These are phyloP conservation scores for Vultur gryphus DNA, from an alignment of 2,797 vertebrate genomes.

Conservation along the genomic window DNA sequence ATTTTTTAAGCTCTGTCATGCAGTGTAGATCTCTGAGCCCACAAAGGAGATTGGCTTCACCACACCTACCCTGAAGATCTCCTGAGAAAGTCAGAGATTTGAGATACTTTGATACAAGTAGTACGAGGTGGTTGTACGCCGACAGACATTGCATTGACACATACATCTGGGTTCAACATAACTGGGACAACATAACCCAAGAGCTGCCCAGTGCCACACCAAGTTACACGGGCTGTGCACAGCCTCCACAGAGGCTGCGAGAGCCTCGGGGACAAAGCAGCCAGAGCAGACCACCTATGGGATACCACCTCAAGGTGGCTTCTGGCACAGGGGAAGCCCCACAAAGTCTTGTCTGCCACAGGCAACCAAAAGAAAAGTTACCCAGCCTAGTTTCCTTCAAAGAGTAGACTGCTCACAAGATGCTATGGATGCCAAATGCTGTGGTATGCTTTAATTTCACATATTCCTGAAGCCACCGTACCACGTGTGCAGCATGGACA, in stretches of 20 bases:
- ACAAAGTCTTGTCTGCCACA: too few relatives aligned
- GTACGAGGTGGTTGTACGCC: accelerated
- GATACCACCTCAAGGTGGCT: not conserved
- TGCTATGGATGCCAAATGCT: not conserved
- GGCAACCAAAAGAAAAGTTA: not conserved
- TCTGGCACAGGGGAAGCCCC: not conserved
- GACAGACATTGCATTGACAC: accelerated
- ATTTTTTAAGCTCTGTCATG: accelerated
- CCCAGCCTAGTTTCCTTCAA: not conserved
- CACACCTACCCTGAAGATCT: not conserved
- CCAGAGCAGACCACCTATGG: too few relatives aligned
- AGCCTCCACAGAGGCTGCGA: not conserved
- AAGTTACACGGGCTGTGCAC: not conserved
- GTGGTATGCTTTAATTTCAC: too few relatives aligned
- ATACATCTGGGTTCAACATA: accelerated
- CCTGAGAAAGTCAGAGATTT: not conserved
- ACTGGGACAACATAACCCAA: too few relatives aligned
- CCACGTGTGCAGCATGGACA: accelerated
- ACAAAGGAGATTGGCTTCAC: too few relatives aligned
- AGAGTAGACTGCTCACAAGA: accelerated
- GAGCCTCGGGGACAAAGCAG: too few relatives aligned
- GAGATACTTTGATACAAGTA: not conserved
- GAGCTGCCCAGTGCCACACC: too few relatives aligned
- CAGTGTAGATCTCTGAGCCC: accelerated
- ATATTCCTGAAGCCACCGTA: not conserved